Percentiles rank a stretch among this genome's conserved stretches.
phyloP scores from a whole-genome alignment of 2,888 invertebrate species.

The Saturnia pavonia region DNA sequence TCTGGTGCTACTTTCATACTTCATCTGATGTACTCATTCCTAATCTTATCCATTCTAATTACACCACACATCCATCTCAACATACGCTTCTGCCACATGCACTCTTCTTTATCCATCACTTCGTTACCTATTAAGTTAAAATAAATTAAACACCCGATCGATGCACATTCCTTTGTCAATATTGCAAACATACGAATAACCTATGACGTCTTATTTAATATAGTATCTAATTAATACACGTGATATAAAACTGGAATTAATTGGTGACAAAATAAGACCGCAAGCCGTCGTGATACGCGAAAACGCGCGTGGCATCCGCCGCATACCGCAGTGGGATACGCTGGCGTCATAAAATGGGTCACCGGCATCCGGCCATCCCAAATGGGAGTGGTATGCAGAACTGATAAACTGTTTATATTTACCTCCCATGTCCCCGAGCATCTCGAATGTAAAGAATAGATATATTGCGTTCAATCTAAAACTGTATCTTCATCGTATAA shows the following conservation, averaged over 20 bases:
- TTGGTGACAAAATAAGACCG: slow-evolving; percentile 7
- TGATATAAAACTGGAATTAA: neutral
- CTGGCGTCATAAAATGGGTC: slow-evolving; percentile 43
- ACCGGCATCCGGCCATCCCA: slow-evolving; percentile 37
- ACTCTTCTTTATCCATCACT: no score
- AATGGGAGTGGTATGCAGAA: slow-evolving; percentile 36
- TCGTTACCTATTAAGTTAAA: no score
- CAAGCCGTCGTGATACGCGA: neutral
- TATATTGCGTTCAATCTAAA: neutral
- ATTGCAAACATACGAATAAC: neutral
- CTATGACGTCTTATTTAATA: neutral
- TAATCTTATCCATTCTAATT: no score
- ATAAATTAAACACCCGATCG: no score
- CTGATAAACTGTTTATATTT: slow-evolving; percentile 48
- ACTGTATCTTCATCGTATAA: neutral
- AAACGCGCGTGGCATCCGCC: slow-evolving; percentile 7
- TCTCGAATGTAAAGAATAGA: slow-evolving; percentile 1
- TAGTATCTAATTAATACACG: neutral
- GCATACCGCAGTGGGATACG: slow-evolving; percentile 21
- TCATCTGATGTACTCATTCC: no score
- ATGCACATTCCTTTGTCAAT: no score
- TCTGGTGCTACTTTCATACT: no score
- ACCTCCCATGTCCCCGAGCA: slow-evolving; percentile 19
- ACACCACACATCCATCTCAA: no score
- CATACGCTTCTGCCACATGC: no score